Evolutionary conservation across 2,888 invertebrate species (phyloP).

Genomic region (Eilema griseolum): DNA sequence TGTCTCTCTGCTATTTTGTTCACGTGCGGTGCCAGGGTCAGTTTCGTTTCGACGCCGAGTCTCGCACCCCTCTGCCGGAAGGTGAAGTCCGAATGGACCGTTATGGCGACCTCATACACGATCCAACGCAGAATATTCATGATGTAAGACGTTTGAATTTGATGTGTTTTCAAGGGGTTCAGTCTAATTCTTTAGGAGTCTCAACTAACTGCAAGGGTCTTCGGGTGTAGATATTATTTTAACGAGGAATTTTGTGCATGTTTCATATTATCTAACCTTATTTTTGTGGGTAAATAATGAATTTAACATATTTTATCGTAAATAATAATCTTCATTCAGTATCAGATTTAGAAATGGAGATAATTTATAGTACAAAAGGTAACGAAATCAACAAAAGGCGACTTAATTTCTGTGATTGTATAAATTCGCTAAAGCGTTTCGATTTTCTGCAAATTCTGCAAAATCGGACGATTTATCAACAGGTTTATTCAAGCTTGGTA

Average conservation of each 20-base stretch:
- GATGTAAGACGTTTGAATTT: slow-evolving; percentile 84
- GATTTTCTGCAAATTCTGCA: slow-evolving; percentile 46
- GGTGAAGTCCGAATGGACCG: slow-evolving; percentile 90
- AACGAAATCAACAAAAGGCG: slow-evolving; percentile 54
- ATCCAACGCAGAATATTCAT: slow-evolving; percentile 83
- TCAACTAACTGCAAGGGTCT: slow-evolving; percentile 57
- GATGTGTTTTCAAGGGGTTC: slow-evolving; percentile 31
- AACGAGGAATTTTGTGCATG: slow-evolving; percentile 36
- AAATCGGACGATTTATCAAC: slow-evolving; percentile 52
- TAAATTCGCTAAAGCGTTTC: slow-evolving; percentile 55
- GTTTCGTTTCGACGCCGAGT: slow-evolving; percentile 96
- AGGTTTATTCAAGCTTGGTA: slow-evolving; percentile 50
- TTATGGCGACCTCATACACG: slow-evolving; percentile 82
- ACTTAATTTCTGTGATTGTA: slow-evolving; percentile 60
- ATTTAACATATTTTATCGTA: slow-evolving; percentile 15
- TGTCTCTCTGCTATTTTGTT: slow-evolving; percentile 62
- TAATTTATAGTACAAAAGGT: slow-evolving; percentile 58
- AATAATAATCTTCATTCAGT: slow-evolving; percentile 26
- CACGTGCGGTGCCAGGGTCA: slow-evolving; percentile 90
- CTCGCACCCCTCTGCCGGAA: slow-evolving; percentile 91
- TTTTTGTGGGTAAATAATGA: slow-evolving; percentile 13
- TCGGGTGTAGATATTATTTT: slow-evolving; percentile 46
- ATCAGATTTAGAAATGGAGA: slow-evolving; percentile 37
- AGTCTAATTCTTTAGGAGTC: slow-evolving; percentile 40
- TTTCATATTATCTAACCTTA: slow-evolving; percentile 8